Percentiles rank a stretch among this genome's conserved stretches.
Evolutionary conservation across 2,113 vertebrate genomes (phyloP).

Genomic region (Rhagologus leucostigma): DNA sequence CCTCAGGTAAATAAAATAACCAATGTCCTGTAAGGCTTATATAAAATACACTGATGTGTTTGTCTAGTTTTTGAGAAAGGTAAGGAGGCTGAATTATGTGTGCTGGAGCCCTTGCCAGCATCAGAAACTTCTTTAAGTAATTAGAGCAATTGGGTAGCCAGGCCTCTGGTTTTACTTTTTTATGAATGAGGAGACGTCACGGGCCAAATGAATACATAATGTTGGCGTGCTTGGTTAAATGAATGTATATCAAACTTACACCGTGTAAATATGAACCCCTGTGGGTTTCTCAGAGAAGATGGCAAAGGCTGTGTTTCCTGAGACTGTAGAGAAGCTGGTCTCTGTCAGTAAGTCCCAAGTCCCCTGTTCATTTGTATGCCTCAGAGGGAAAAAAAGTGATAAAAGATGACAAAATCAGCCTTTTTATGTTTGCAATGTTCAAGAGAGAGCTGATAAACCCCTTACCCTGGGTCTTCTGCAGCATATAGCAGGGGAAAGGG

Average conservation of each 20-base stretch:
- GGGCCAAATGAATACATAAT: constrained; percentile 25
- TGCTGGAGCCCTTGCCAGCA: neutral
- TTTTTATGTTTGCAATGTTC: neutral
- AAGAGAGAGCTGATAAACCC: neutral
- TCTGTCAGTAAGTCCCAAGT: neutral
- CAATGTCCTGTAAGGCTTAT: neutral
- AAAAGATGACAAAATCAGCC: neutral
- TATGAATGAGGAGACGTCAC: constrained; percentile 16
- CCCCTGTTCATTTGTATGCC: fast-evolving
- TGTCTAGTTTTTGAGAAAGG: constrained; percentile 39
- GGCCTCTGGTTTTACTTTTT: neutral
- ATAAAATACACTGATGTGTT: constrained; percentile 32
- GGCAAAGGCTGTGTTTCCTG: neutral
- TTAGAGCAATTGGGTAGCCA: neutral
- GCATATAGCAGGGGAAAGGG: fast-evolving
- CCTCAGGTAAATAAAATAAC: constrained; percentile 38
- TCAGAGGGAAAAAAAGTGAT: neutral
- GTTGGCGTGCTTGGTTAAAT: neutral
- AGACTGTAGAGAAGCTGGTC: neutral
- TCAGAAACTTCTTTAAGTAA: constrained; percentile 38
- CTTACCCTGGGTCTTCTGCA: neutral
- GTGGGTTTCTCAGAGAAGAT: neutral
- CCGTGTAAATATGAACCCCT: neutral
- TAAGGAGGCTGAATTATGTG: neutral
- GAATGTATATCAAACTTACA: neutral